Conservation (phyloP, 2,797 vertebrate genomes). For the Xenops minutus region DNA sequence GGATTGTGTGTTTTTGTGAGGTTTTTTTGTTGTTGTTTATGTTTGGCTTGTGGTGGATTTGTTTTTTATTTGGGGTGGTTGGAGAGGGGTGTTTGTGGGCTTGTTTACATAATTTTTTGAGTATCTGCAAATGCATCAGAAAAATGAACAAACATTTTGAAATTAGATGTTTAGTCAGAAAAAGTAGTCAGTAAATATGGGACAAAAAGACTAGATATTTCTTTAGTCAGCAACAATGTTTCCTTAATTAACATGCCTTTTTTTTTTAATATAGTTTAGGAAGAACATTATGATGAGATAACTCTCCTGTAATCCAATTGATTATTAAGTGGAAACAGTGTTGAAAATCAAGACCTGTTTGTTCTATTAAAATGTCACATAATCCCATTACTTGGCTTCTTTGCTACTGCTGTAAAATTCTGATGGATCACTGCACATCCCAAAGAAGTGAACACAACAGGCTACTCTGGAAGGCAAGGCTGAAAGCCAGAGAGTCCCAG, state of each 20-base stretch:
- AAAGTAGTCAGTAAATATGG: neutral
- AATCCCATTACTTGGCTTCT: slow-evolving; percentile 1
- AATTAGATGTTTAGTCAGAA: neutral
- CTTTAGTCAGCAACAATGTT: neutral
- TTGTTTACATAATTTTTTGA: neutral
- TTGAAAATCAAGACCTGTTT: neutral
- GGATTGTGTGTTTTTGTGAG: accelerated
- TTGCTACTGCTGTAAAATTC: neutral
- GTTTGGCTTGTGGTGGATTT: neutral
- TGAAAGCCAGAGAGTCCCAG: neutral
- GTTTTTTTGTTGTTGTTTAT: neutral
- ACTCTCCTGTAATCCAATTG: neutral
- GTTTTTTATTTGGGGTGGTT: neutral
- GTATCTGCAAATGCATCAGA: neutral
- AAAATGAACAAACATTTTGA: neutral
- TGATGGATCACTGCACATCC: neutral
- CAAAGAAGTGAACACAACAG: neutral
- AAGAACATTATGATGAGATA: neutral
- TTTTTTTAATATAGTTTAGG: neutral
- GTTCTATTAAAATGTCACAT: neutral
- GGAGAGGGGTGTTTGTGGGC: neutral
- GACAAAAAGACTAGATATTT: neutral
- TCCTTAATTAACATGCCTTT: neutral
- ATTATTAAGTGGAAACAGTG: neutral
- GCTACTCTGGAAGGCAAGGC: neutral